Evolutionary conservation across 2,797 vertebrate species (phyloP), one percentile per base, ranked within the genome.

Genomic region (Megalops cyprinoides): DNA sequence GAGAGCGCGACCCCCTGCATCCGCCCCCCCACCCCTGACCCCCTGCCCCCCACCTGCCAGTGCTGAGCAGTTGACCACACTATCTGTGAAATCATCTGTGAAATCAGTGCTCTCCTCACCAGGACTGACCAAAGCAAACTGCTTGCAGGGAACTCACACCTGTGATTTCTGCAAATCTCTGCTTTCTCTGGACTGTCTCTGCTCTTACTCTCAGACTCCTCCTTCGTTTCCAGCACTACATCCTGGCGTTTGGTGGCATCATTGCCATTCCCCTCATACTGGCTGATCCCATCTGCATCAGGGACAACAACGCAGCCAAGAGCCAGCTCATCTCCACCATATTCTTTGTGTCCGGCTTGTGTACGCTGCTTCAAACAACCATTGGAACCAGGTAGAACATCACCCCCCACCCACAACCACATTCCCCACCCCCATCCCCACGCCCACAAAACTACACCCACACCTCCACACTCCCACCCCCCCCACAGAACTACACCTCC

Each of bases 281-380:
- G 49, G 93, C 95, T 0, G 94, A 95, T 83, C 94, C 94, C 0
- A 87, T 96, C 46, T 96, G 95, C 80, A 94, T 95, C 20, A 85
- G 89, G 76, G 91, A 95, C 86, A 94, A 96, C 91, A 93, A 94
- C 7, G 42, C 39, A 0, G 95, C 93, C 77, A 95, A 95, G 82
- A 94, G 95, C 80, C 93, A 94, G 86, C 93, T 95, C 82, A 95
- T 95, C 88, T 94, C 92, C 82, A 95, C 95, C 82, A 95, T 95
- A 78, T 96, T 96, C 86, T 95, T 96, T 7, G 92, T 95, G 77
- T 96, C 95, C 0, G 95, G 95, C 9, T 25, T 95, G 28, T 93
- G 93, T 28, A 96, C 95, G 0, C 51, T 96, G 51, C 91, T 95
- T 75, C 95, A 95, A 86, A 94, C 94, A 0, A 51, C 91, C 1